A percentile compares a stretch with the other conserved stretches of the same genome.
phyloP scores from a whole-genome alignment of 2,797 vertebrate genomes.

The Thamnophis elegans region DNA sequence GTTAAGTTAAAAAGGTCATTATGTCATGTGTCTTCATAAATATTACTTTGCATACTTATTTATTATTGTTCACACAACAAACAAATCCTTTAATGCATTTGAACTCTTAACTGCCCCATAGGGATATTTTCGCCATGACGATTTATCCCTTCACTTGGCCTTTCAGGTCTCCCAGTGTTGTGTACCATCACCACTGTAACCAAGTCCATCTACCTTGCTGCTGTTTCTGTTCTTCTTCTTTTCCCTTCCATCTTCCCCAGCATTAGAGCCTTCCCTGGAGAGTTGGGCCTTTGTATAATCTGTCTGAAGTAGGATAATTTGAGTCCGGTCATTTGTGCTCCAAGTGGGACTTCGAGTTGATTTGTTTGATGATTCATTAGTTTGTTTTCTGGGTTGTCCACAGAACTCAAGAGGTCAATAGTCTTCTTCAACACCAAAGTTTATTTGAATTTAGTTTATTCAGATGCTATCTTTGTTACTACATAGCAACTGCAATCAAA shows the following conservation, averaged over 20 bases:
- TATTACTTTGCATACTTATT: not conserved
- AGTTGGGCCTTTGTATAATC: not conserved
- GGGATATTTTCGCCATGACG: not conserved
- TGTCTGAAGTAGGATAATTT: not conserved
- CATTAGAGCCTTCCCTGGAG: not conserved
- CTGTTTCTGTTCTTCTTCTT: not conserved
- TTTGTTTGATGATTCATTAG: not conserved
- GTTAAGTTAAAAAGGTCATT: conserved; percentile 14
- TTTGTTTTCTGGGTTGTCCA: not conserved
- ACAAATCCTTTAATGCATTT: not conserved
- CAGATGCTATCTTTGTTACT: not conserved
- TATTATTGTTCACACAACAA: not conserved
- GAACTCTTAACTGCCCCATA: not conserved
- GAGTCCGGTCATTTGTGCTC: not conserved
- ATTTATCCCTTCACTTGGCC: not conserved
- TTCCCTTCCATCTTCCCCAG: not conserved
- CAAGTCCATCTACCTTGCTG: not conserved
- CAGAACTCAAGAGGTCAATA: not conserved
- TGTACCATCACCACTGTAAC: not conserved
- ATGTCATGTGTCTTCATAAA: conserved; percentile 9
- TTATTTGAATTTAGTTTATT: not conserved
- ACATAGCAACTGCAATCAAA: not conserved
- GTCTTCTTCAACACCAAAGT: not conserved
- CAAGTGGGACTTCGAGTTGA: not conserved
- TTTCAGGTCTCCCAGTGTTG: not conserved